Percentiles rank a stretch among this genome's conserved stretches.
These are phyloP conservation scores for Gymnobelideus leadbeateri DNA, from an alignment of 2,113 vertebrate genomes.

Conservation along the genomic window DNA sequence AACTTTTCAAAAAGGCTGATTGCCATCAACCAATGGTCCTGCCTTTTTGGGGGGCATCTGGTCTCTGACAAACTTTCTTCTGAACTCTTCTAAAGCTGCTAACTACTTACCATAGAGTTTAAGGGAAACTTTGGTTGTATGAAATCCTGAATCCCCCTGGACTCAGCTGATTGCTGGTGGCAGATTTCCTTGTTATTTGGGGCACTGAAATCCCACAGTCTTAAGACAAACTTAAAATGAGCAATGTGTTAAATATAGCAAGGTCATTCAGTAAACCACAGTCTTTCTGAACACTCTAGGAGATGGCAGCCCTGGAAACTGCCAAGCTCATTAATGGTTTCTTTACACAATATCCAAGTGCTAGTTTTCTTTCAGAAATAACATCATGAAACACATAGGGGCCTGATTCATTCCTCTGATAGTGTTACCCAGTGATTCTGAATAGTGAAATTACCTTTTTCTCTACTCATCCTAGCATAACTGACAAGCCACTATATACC, in stretches of 20 bases:
- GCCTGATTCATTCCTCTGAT: constrained; percentile 74
- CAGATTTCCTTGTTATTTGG: constrained; percentile 79
- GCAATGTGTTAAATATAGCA: constrained; percentile 76
- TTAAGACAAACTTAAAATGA: constrained; percentile 79
- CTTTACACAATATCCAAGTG: constrained; percentile 56
- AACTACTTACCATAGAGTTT: constrained; percentile 22
- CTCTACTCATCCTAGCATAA: constrained; percentile 74
- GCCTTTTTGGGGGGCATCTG: neutral
- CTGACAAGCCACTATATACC: constrained; percentile 68
- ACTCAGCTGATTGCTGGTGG: constrained; percentile 76
- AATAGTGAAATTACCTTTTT: constrained; percentile 79
- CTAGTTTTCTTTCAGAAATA: constrained; percentile 65
- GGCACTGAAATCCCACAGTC: constrained; percentile 75
- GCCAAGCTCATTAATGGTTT: constrained; percentile 70
- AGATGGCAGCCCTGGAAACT: constrained; percentile 69
- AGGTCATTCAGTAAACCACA: constrained; percentile 67
- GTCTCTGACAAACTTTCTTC: neutral
- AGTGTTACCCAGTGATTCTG: constrained; percentile 76
- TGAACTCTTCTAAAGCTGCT: neutral
- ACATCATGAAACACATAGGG: constrained; percentile 67
- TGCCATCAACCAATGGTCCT: neutral
- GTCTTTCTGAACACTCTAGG: constrained; percentile 61
- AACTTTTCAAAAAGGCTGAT: neutral
- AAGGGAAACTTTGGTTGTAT: constrained; percentile 61
- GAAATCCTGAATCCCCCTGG: constrained; percentile 57